Evolutionary conservation across 37 sponge, comb jelly and placozoan species (phyloP).

Genomic region (Cliona cf. orientalis): DNA sequence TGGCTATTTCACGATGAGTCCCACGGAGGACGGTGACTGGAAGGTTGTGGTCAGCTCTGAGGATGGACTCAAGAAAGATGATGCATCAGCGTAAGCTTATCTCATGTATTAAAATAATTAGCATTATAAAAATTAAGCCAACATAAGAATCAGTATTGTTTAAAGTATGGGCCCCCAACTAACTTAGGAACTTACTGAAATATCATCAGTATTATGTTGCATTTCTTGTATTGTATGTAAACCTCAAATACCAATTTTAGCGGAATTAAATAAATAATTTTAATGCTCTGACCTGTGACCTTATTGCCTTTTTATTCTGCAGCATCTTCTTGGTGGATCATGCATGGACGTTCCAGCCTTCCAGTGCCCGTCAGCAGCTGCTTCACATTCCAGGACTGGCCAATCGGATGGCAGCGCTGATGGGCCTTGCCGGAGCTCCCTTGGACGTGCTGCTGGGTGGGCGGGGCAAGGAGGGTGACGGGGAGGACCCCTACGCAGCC

Average conservation of each 20-base stretch:
- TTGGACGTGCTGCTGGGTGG: neutral
- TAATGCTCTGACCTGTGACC: no score
- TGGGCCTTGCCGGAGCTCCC: conserved; percentile 37
- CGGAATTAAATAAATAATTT: no score
- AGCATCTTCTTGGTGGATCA: conserved; percentile 93
- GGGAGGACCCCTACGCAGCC: conserved; percentile 24
- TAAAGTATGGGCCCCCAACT: no score
- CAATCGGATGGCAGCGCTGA: conserved; percentile 66
- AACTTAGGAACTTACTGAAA: no score
- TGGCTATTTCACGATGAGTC: conserved; percentile 72
- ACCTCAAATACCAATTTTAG: no score
- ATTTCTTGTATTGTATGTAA: no score
- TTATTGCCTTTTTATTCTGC: neutral
- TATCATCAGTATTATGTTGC: no score
- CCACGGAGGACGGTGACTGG: conserved; percentile 35
- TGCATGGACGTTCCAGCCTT: conserved; percentile 89
- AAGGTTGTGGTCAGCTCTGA: conserved; percentile 49
- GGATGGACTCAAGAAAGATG: conserved; percentile 35
- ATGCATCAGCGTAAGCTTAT: conserved; percentile 44
- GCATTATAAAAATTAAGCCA: no score
- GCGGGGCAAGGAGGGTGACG: neutral
- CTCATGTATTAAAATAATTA: no score
- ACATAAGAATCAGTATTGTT: no score
- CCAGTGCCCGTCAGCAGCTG: conserved; percentile 64
- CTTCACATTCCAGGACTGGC: conserved; percentile 70